Evolutionary conservation across 2,113 vertebrate genomes (phyloP).

Genomic region (Rhipidura dahli): DNA sequence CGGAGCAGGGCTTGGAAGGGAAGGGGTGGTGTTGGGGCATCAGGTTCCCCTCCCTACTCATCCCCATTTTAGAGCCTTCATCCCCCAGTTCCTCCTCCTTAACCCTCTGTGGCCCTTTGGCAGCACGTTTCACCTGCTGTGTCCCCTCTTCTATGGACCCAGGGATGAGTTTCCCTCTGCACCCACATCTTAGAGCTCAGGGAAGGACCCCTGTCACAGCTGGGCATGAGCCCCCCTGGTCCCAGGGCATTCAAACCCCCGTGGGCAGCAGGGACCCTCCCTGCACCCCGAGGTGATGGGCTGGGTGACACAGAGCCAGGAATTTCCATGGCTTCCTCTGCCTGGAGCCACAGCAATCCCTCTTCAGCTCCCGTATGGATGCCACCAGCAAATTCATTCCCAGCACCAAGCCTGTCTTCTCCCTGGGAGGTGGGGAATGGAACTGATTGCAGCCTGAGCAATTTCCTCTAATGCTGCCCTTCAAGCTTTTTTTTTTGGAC

Average conservation of each 20-base stretch:
- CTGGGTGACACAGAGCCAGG: not conserved
- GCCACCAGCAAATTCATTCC: not conserved
- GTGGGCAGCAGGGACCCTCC: not conserved
- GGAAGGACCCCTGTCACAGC: not conserved
- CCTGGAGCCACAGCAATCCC: not conserved
- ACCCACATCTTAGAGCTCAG: not conserved
- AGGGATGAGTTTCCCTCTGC: not conserved
- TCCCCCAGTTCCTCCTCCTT: not conserved
- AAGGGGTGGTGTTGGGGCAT: too few species aligned
- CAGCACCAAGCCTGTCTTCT: not conserved
- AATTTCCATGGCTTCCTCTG: not conserved
- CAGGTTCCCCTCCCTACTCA: not conserved
- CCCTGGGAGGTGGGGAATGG: not conserved
- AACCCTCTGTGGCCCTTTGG: not conserved
- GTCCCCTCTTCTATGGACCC: rapidly evolving
- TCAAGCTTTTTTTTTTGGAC: not conserved
- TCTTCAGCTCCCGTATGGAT: rapidly evolving
- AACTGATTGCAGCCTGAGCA: not conserved
- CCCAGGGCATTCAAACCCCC: rapidly evolving
- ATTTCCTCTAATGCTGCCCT: not conserved
- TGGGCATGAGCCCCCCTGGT: not conserved
- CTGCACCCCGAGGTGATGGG: not conserved
- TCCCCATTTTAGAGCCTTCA: not conserved
- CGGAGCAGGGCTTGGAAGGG: not conserved
- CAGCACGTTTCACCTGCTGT: rapidly evolving